phyloP scores from a whole-genome alignment of 1,140 invertebrate genomes.

The Rhopalosiphum maidis region DNA sequence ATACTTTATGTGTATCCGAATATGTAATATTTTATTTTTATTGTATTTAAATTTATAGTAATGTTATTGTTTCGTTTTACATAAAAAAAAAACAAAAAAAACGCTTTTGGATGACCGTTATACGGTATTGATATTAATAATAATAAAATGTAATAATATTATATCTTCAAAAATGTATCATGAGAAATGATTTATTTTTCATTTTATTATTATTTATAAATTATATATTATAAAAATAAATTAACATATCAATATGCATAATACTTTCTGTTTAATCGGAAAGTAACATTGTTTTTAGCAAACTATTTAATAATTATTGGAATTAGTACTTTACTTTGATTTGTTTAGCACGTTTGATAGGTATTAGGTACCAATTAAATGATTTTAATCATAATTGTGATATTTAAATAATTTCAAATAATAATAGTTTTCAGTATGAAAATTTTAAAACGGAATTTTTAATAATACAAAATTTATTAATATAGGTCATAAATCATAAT shows the following conservation, averaged over 20 bases:
- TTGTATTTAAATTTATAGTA: neutral
- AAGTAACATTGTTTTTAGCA: too few species aligned
- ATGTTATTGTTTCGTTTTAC: neutral
- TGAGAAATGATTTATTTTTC: neutral
- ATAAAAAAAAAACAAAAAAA: neutral
- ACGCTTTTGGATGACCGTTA: neutral
- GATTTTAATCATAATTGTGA: neutral
- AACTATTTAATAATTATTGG: neutral
- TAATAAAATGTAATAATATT: too few species aligned
- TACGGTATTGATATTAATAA: neutral
- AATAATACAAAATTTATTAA: neutral
- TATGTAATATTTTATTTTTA: neutral
- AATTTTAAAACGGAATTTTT: neutral
- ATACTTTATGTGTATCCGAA: neutral
- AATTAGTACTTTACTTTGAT: neutral
- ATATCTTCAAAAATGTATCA: neutral
- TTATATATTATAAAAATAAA: neutral
- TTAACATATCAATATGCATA: neutral
- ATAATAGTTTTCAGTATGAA: neutral
- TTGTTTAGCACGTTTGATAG: neutral
- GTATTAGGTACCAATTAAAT: neutral
- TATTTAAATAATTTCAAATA: neutral
- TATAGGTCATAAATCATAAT: neutral
- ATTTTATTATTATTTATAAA: neutral
- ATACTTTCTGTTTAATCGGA: neutral